These are phyloP conservation scores for Thera obeliscata DNA, from an alignment of 2,888 invertebrate genomes.

Conservation along the genomic window DNA sequence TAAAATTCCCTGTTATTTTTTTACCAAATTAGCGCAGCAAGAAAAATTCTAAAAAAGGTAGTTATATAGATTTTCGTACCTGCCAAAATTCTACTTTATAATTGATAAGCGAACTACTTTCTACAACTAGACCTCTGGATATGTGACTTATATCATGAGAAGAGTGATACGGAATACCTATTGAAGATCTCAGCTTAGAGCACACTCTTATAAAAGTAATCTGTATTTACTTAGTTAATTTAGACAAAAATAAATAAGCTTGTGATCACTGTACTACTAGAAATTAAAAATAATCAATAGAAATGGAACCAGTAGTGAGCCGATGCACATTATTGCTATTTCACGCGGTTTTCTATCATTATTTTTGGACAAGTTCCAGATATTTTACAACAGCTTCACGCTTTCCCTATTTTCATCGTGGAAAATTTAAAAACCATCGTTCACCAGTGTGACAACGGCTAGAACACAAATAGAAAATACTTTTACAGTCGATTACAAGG, in stretches of 20 bases:
- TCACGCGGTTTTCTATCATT: constrained; percentile 75
- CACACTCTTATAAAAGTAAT: too few species aligned
- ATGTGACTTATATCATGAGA: too few species aligned
- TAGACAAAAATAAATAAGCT: too few species aligned
- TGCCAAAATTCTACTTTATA: too few species aligned
- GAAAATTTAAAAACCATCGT: constrained; percentile 84
- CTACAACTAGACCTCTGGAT: too few species aligned
- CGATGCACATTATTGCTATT: constrained; percentile 68
- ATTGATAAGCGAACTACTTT: too few species aligned
- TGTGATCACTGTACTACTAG: too few species aligned
- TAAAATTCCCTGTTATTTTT: neutral
- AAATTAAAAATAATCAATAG: constrained; percentile 1
- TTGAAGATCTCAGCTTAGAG: too few species aligned
- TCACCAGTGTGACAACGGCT: constrained; percentile 81
- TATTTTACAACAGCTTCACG: constrained; percentile 77
- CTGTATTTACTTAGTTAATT: too few species aligned
- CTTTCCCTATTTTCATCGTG: constrained; percentile 83
- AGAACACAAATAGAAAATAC: constrained; percentile 79
- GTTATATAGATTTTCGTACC: too few species aligned
- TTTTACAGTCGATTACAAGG: constrained; percentile 81
- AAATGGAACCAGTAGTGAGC: constrained; percentile 40
- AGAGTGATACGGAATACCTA: too few species aligned
- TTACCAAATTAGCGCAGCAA: neutral
- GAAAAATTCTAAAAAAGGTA: too few species aligned
- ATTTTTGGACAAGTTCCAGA: constrained; percentile 77